Base-by-base conservation (phyloP, 1,140 invertebrate species). In the Harpegnathos saltator region DNA sequence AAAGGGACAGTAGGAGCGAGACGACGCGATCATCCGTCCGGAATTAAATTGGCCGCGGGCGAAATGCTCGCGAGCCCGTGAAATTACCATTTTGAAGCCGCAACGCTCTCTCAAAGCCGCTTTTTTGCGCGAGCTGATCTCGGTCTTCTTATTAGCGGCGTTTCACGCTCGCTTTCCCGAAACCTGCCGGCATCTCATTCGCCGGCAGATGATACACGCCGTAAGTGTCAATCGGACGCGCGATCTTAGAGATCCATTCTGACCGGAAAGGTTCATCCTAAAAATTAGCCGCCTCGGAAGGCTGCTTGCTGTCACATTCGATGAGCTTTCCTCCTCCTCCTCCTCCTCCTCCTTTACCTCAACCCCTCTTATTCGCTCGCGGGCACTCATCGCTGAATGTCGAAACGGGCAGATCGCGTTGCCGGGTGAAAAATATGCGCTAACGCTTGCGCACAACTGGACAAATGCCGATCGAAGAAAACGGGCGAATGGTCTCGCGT, bases 11-110 rank as follows among this genome's bases (percentile, higher is more conserved):
- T 17, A 73, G 3, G 54, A 59, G 62, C 29, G 71, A 71, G 82
- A 82, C 33, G 33, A 66, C 44, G 38, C 52, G 82, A 87, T 89
- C 87, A 89, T 89, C 83, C 85, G 72, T 82, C 88, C 75, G 71
- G 88, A 89, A 89, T 87, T 85, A 89, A 89, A 89, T 89, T 85
- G 88, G 72, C 89, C 89, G 83, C 88, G 58, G 85, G 88, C 61
- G 81, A 73, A 87, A 89, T 89, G 88, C 85, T 89, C 89, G 88
- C 59, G 83, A 87, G 77, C 68, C 88, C 89, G 89, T 89, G 89
- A 89, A 89, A 89, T 89, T 89, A 89, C 88, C 89, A 89, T 89
- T 89, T 89, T 89, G 87, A 89, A 71, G 83, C 78, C 72, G 80
- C 84, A 75, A 73, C 80, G 68, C 78, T 44, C 54, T 77, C 85